Conservation (phyloP, 2,113 vertebrate species). For the Arothron firmamentum region DNA sequence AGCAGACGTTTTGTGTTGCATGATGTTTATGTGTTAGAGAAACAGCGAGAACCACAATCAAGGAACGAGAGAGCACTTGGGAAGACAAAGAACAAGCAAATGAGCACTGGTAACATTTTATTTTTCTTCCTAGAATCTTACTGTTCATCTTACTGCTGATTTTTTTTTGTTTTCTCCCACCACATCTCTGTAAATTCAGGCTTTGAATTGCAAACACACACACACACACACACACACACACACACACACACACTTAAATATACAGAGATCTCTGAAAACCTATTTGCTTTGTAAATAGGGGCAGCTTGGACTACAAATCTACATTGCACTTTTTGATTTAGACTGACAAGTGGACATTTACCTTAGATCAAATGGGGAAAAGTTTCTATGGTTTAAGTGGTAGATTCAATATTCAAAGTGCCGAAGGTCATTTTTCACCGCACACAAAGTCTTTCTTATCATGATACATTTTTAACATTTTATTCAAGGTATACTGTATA, state of each 20-base stretch:
- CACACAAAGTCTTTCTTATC: conserved; percentile 14
- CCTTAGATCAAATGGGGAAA: conserved; percentile 37
- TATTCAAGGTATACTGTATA: conserved; percentile 36
- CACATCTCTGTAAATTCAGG: conserved; percentile 58
- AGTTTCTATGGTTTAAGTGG: conserved; percentile 18
- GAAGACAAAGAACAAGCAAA: conserved; percentile 17
- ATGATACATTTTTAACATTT: conserved; percentile 36
- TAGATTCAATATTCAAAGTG: conserved; percentile 12
- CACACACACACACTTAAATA: conserved; percentile 18
- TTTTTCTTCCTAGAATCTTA: conserved; percentile 10
- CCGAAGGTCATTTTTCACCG: too few relatives aligned
- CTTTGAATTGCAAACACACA: conserved; percentile 12
- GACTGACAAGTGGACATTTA: conserved; percentile 42
- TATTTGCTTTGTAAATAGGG: conserved; percentile 30
- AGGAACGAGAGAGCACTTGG: conserved; percentile 4
- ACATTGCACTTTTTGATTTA: conserved; percentile 49
- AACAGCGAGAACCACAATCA: conserved; percentile 65
- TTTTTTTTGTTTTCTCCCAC: conserved; percentile 10
- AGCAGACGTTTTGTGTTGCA: conserved; percentile 13
- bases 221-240: not conserved
- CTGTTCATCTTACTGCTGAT: conserved; percentile 14
- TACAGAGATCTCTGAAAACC: conserved; percentile 12
- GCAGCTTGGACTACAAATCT: conserved; percentile 54
- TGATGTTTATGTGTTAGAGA: conserved; percentile 14
- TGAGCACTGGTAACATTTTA: conserved; percentile 22